Base-by-base conservation (phyloP, 1,140 invertebrate species). In the Camponotus vicinus region DNA sequence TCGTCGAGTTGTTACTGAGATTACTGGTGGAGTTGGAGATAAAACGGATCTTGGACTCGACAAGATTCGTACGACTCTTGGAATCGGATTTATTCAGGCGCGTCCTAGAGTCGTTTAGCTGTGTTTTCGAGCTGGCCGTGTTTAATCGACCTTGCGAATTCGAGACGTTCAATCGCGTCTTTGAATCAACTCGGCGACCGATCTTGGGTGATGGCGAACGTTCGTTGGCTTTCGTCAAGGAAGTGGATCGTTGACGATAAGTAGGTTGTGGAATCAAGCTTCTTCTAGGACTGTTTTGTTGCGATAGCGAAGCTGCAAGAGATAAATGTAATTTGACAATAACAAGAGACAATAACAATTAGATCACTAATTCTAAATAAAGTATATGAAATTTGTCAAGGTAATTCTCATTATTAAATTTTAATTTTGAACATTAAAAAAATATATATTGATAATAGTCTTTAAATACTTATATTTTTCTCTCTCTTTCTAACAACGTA, bases 261-360 rank as follows among this genome's bases (percentile, higher is more conserved):
- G 93, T 92, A 4, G 93, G 92, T 64, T 95, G 94, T 0, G 95
- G 95, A 67, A 95, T 95, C 40, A 94, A 71, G 66, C 93, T 95
- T 6, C 93, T 92, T 32, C 94, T 95, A 8, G 94, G 94, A 49
- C 94, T 95, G 77, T 86, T 94, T 45, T 94, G 93, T 37, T 95
- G 94, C 32, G 94, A 95, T 8, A 93, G 85, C 73, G 94, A 94
- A 37, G 90, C 94, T 95, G 80, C 45, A 90, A 90, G 57, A 61
- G 5, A n/a, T 37, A 61, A 69, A 52, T 11, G 18, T 83, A 4
- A 69, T 45, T 75, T 76, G 69, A 52, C 32, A 61, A 42, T 40
- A 21, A 34, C 15, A 49, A 55, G 9, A 27, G 27, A 27, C 27
- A 27, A 27, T 27, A 27, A 27, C 27, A 27, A 27, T 32, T 8